phyloP scores from a whole-genome alignment of 2,113 vertebrate species.

The Cynocephalus volans region DNA sequence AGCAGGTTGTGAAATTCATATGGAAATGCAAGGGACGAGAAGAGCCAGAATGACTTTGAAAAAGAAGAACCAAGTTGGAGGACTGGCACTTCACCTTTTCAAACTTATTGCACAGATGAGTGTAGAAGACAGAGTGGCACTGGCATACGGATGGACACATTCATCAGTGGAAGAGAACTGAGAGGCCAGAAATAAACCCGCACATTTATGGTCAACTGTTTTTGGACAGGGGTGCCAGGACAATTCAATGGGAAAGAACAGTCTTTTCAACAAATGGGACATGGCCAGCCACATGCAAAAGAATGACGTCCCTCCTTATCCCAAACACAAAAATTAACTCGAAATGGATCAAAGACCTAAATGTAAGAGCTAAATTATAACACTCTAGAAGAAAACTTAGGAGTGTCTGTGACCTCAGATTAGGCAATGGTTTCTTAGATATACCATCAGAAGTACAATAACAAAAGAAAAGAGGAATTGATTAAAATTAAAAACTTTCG shows the following conservation, averaged over 20 bases:
- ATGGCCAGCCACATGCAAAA: not conserved
- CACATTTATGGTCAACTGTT: conserved; percentile 65
- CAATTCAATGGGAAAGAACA: conserved; percentile 35
- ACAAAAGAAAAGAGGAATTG: not conserved
- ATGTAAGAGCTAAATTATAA: not conserved
- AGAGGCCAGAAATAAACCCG: conserved; percentile 76
- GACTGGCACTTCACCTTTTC: not conserved
- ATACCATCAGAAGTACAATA: not conserved
- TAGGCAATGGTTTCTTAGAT: not conserved
- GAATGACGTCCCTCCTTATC: not conserved
- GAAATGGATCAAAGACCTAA: not conserved
- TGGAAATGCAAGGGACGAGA: not conserved
- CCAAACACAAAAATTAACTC: conserved; percentile 42
- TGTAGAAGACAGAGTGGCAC: not conserved
- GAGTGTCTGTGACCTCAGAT: not conserved
- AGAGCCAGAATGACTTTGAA: not conserved
- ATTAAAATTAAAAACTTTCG: not conserved
- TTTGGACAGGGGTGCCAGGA: conserved; percentile 69
- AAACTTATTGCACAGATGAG: conserved; percentile 67
- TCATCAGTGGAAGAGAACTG: not conserved
- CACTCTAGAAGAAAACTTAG: not conserved
- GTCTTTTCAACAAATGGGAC: conserved; percentile 42
- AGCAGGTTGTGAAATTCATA: not conserved
- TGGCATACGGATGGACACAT: not conserved
- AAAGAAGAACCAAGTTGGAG: conserved; percentile 19